phyloP scores from a whole-genome alignment of 2,797 vertebrate genomes.

The Sebastes reedi region DNA sequence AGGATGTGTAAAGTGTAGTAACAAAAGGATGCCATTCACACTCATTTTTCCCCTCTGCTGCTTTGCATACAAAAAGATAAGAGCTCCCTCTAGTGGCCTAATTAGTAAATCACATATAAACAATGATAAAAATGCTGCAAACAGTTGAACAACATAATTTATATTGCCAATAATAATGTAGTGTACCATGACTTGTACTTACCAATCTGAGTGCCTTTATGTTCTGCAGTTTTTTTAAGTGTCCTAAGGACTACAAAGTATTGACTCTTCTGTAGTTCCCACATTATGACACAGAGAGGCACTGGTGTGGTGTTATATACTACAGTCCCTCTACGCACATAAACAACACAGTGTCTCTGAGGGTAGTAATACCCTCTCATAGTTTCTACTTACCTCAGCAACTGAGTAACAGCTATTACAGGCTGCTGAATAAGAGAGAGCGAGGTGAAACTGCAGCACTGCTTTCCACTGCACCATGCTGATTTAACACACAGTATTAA shows the following conservation, averaged over 20 bases:
- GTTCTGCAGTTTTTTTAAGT: neutral
- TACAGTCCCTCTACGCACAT: neutral
- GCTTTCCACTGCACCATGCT: neutral
- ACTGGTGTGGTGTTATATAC: neutral
- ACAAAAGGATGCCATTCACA: neutral
- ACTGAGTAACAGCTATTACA: neutral
- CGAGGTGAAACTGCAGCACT: neutral
- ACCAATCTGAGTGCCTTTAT: neutral
- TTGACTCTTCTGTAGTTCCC: neutral
- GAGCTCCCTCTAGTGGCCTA: conserved; percentile 40
- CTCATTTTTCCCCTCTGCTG: neutral
- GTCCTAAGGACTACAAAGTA: neutral
- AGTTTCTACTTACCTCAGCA: conserved; percentile 36
- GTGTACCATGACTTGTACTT: neutral
- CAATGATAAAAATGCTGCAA: neutral
- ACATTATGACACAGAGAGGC: conserved; percentile 23
- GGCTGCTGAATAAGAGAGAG: conserved; percentile 1
- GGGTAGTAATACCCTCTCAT: neutral
- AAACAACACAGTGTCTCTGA: neutral
- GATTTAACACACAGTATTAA: neutral
- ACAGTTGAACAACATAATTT: neutral
- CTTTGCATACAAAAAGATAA: neutral
- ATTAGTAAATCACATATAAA: conserved; percentile 7
- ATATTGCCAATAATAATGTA: neutral
- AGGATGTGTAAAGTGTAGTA: neutral